Conservation (phyloP, 2,888 invertebrate species). For the Pterobdella sp. region DNA sequence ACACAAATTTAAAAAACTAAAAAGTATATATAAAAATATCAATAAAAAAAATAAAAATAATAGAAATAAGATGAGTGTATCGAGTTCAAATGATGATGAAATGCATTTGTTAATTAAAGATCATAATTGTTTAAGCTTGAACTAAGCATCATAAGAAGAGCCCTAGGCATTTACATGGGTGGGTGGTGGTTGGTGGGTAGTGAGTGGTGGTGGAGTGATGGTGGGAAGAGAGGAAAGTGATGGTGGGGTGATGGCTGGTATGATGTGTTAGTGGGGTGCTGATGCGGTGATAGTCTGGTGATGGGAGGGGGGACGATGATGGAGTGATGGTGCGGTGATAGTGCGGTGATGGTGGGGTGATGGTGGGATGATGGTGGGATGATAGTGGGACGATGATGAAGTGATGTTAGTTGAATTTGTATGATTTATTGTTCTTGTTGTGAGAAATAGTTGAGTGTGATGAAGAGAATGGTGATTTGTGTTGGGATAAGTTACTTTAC, state of each 20-base stretch:
- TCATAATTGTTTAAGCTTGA: neutral
- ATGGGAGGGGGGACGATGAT: neutral
- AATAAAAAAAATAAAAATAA: neutral
- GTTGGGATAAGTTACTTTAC: too few relatives aligned
- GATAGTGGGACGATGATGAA: too few relatives aligned
- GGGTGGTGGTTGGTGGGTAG: constrained; percentile 4
- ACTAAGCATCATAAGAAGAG: constrained; percentile 11
- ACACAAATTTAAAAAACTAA: neutral
- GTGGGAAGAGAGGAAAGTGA: neutral
- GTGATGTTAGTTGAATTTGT: too few relatives aligned
- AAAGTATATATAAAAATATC: neutral
- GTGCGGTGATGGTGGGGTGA: neutral
- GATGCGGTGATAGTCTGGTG: neutral
- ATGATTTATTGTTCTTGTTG: too few relatives aligned
- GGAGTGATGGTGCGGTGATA: neutral
- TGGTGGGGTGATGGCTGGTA: neutral
- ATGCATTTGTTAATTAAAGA: neutral
- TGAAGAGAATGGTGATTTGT: too few relatives aligned
- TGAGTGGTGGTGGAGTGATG: neutral
- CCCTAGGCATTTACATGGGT: constrained; percentile 16
- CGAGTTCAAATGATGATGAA: neutral
- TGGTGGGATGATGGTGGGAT: neutral
- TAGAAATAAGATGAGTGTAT: neutral
- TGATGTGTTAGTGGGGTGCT: too few relatives aligned
- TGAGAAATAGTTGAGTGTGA: too few relatives aligned